Evolutionary conservation across 2,797 vertebrate species (phyloP).

Genomic region (Takifugu ocellatus): DNA sequence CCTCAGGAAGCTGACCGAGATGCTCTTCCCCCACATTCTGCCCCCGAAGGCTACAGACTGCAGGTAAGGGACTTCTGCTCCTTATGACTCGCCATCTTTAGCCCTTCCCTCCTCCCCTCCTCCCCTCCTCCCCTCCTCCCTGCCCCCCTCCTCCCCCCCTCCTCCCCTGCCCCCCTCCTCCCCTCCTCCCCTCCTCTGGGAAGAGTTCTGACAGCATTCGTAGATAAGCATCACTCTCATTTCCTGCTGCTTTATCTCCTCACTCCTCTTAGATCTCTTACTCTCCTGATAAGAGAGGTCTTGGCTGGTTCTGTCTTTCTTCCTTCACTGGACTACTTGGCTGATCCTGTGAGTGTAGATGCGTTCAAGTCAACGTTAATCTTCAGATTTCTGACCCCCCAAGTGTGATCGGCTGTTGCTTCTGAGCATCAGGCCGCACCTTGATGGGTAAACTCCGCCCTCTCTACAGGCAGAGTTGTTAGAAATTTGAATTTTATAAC

Average conservation of each 20-base stretch:
- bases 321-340: slow-evolving; percentile 96
- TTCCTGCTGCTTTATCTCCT: slow-evolving; percentile 39
- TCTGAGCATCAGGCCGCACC: not conserved
- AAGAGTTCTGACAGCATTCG: not conserved
- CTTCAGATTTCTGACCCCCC: not conserved
- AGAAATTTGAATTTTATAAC: too few relatives aligned
- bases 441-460: too few relatives aligned
- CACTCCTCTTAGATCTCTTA: slow-evolving; percentile 80
- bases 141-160: too few relatives aligned
- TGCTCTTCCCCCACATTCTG: slow-evolving; percentile 92
- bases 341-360: slow-evolving; percentile 89
- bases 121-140: too few relatives aligned
- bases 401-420: not conserved
- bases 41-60: slow-evolving; percentile 92
- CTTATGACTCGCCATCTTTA: not conserved
- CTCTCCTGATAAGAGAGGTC: slow-evolving; percentile 93
- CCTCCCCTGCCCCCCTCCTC: too few relatives aligned
- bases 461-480: too few relatives aligned
- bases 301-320: slow-evolving; percentile 96
- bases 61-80: slow-evolving; percentile 74
- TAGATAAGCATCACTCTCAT: slow-evolving; percentile 22
- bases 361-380: slow-evolving; percentile 2
- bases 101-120: too few relatives aligned
- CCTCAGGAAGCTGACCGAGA: slow-evolving; percentile 92
- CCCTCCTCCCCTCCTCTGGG: not conserved